Conservation (phyloP, 2,113 vertebrate species). For the Meriones unguiculatus region DNA sequence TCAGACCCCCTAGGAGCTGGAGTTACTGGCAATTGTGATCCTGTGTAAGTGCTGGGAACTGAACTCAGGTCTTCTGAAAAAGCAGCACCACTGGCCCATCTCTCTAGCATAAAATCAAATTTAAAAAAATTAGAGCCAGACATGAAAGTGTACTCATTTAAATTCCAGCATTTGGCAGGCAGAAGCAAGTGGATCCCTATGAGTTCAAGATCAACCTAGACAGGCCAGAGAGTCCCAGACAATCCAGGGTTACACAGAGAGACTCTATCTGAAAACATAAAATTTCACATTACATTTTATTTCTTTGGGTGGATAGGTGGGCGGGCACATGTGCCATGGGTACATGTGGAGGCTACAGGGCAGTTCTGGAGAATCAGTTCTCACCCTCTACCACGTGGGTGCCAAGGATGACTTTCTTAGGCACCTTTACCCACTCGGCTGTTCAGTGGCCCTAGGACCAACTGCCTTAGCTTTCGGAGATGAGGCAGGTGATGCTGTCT, state of each 20-base stretch:
- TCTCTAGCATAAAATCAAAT: neutral
- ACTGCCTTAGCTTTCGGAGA: neutral
- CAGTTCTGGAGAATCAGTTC: neutral
- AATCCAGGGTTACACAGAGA: neutral
- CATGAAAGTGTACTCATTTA: neutral
- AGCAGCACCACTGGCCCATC: neutral
- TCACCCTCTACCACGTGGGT: neutral
- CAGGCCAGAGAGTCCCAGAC: neutral
- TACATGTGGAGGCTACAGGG: neutral
- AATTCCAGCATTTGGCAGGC: neutral
- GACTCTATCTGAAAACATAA: neutral
- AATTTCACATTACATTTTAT: neutral
- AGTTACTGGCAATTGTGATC: neutral
- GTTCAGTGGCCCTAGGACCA: neutral
- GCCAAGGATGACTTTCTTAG: neutral
- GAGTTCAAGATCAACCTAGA: neutral
- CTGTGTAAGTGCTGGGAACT: neutral
- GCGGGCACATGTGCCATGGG: neutral
- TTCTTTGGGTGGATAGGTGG: neutral
- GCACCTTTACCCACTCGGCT: neutral
- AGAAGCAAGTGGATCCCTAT: neutral
- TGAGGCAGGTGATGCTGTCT: neutral
- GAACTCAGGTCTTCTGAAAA: neutral
- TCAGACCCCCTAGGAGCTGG: neutral
- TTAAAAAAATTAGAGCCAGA: neutral